Conservation (phyloP, 2,888 invertebrate species). For the Lasioglossum villosulum region DNA sequence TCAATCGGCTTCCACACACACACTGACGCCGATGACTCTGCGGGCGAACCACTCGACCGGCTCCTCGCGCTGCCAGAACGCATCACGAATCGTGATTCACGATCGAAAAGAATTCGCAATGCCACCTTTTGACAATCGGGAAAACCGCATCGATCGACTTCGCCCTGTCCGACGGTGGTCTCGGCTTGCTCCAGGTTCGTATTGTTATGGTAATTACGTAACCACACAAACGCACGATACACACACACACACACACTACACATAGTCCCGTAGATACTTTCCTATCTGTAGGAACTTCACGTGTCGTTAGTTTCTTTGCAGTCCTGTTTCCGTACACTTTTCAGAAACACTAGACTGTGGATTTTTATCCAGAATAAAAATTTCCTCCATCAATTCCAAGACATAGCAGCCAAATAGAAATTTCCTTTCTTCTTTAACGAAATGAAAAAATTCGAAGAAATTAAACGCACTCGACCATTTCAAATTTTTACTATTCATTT, state of each 20-base stretch:
- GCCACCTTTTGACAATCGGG: neutral
- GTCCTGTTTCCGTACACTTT: neutral
- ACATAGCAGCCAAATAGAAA: too few relatives aligned
- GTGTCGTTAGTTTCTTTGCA: neutral
- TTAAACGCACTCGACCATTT: too few relatives aligned
- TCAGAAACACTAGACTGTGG: neutral
- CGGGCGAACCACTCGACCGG: neutral
- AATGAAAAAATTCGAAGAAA: neutral
- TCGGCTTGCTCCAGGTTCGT: conserved; percentile 16
- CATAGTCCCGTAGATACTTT: neutral
- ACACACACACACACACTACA: too few relatives aligned
- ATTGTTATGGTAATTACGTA: conserved; percentile 62
- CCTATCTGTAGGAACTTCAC: neutral
- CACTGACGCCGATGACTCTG: neutral
- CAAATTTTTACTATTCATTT: neutral
- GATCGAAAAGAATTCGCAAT: neutral
- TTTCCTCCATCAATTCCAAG: neutral
- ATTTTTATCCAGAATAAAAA: neutral
- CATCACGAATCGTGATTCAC: too few relatives aligned
- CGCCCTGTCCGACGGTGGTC: conserved; percentile 24
- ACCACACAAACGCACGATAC: neutral
- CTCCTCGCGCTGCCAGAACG: neutral
- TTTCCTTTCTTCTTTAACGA: neutral
- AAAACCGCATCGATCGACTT: conserved; percentile 33
- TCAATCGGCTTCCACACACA: neutral